Evolutionary conservation across 1,140 invertebrate genomes (phyloP).

Genomic region (Eueides isabella): DNA sequence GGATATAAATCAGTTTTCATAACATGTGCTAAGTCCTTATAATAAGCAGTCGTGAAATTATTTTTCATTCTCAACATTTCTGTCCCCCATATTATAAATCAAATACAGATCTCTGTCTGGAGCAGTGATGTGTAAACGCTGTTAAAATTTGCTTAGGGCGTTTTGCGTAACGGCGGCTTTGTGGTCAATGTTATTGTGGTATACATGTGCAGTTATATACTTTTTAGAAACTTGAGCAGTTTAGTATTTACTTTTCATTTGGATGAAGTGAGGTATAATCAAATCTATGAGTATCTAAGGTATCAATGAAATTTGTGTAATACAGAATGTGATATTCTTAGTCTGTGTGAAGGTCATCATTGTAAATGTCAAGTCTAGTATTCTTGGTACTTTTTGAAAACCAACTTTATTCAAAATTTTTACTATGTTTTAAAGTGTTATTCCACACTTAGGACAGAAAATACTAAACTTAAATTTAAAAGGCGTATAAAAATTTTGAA

Average conservation of each 20-base stretch:
- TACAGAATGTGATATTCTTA: too few species aligned
- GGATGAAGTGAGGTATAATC: too few species aligned
- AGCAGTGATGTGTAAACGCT: conserved; percentile 45
- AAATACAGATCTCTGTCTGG: conserved; percentile 72
- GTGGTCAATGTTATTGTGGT: conserved; percentile 10
- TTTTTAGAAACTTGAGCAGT: neutral
- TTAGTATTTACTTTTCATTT: neutral
- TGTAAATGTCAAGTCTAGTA: neutral
- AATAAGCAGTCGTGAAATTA: neutral
- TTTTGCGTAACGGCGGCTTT: conserved; percentile 42
- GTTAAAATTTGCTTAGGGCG: conserved; percentile 56
- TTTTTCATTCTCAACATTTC: conserved; percentile 38
- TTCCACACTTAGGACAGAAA: too few species aligned
- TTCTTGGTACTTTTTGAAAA: neutral
- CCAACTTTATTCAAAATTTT: too few species aligned
- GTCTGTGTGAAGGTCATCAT: too few species aligned
- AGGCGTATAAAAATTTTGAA: too few species aligned
- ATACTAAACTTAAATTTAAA: too few species aligned
- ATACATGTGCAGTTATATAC: neutral
- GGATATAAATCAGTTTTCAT: neutral
- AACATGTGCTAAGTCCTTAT: neutral
- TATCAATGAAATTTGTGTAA: too few species aligned
- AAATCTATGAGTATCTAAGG: too few species aligned
- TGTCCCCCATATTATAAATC: conserved; percentile 79
- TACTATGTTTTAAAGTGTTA: too few species aligned